Evolutionary conservation across 2,113 vertebrate species (phyloP), one percentile per base, ranked within the genome.

Genomic region (Lampris incognitus): DNA sequence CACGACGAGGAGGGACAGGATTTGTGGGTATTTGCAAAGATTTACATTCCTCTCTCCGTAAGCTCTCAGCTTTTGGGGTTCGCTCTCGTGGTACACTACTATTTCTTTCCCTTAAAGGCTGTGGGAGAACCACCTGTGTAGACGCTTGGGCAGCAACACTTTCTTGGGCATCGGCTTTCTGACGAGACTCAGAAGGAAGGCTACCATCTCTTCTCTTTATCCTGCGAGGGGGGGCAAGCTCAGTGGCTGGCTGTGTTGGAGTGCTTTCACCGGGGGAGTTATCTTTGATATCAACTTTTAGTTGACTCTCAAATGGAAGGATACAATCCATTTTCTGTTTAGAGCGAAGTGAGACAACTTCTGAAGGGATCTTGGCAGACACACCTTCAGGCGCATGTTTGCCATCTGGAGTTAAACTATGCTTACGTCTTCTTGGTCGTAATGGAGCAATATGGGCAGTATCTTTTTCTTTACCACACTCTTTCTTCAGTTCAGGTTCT

Each of bases 361-460:
- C 40, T n/a, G 59, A 1, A 10, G 9, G 40, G 11, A 4, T 42
- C 41, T n/a, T 41, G 59, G 13, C 41, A 61, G 59, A 42, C 39
- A 61, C 40, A 42, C 11, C 4, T 2, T 66, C 55, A 55, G 52
- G 10, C 6, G 66, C 68, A 13, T 84, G 65, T 69, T 82, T 73
- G 39, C 57, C 5, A 3, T 85, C 81, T 59, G 56, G 49, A n/a
- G 70, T 80, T 61, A 83, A 67, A 70, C 72, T 65, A 5, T 90
- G 78, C 58, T 90, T 90, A 13, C 68, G 78, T 66, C 87, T 84
- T 5, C 74, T 44, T 24, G 81, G 88, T 5, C 81, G 69, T 51
- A 72, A 13, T 2, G 88, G 82, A 69, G 56, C 48, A 38, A 48
- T 10, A 4, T 36, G n/a, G 4, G 63, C 39, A 13, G 13, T 40